phyloP scores from a whole-genome alignment of 2,888 invertebrate species.

The Philaethria dido region DNA sequence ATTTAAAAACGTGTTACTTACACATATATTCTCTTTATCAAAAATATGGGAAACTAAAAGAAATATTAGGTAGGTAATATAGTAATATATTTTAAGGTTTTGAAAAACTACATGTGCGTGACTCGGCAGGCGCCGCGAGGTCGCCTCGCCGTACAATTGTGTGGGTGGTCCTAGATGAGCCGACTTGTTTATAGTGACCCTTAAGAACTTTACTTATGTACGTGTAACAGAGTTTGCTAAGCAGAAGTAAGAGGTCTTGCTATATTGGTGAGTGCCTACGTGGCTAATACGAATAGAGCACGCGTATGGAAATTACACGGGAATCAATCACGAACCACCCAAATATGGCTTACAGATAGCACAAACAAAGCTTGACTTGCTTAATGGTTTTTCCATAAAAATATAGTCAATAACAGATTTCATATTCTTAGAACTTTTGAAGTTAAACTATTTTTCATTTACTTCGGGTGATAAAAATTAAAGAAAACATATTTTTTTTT shows the following conservation, averaged over 20 bases:
- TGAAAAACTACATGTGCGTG: constrained; percentile 79
- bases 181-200: constrained; percentile 62
- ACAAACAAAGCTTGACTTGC: constrained; percentile 69
- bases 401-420: constrained; percentile 54
- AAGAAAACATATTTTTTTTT: neutral
- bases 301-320: constrained; percentile 82
- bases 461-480: neutral
- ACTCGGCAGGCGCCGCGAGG: constrained; percentile 81
- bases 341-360: constrained; percentile 72
- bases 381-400: constrained; percentile 66
- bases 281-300: constrained; percentile 80
- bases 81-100: constrained; percentile 54
- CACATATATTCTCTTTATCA: neutral
- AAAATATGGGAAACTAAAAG: constrained; percentile 5
- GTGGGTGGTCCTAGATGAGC: constrained; percentile 68
- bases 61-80: constrained; percentile 21
- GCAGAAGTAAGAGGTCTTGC: constrained; percentile 45
- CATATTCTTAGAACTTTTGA: constrained; percentile 5
- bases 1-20: neutral
- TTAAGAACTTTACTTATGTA: constrained; percentile 47
- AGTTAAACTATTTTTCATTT: neutral
- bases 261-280: constrained; percentile 67
- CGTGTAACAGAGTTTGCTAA: constrained; percentile 43
- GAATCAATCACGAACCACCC: constrained; percentile 80
- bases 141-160: constrained; percentile 73